Percentiles rank a stretch among this genome's conserved stretches.
Evolutionary conservation across 1,140 invertebrate genomes (phyloP).

Genomic region (Acromyrmex heyeri): DNA sequence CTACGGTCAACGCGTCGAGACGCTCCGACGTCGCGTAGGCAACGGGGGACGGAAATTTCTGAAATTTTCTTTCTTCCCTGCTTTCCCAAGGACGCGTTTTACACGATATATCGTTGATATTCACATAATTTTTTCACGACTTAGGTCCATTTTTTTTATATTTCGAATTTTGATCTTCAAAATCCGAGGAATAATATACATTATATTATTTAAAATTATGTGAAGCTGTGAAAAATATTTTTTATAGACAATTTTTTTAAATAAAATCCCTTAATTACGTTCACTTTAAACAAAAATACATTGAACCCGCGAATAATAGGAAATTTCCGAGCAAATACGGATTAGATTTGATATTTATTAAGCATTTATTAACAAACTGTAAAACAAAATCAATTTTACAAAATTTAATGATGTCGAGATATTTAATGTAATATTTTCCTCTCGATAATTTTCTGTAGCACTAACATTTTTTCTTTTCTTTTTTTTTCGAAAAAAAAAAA

Average conservation of each 20-base stretch:
- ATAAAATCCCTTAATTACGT: too few species aligned
- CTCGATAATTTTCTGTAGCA: background rate
- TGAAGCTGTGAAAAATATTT: too few species aligned
- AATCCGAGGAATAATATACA: too few species aligned
- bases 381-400: too few species aligned
- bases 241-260: too few species aligned
- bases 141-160: background rate
- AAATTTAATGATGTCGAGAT: background rate
- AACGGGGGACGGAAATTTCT: slow-evolving; percentile 19
- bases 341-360: too few species aligned
- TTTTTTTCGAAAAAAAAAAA: background rate
- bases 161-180: too few species aligned
- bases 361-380: too few species aligned
- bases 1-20: slow-evolving; percentile 39
- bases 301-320: too few species aligned
- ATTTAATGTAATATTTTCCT: background rate
- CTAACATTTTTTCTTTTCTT: background rate
- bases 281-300: too few species aligned
- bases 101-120: background rate
- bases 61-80: slow-evolving; percentile 3
- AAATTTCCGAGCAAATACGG: too few species aligned
- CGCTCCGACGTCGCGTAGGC: slow-evolving; percentile 17
- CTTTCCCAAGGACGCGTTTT: background rate
- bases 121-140: background rate
- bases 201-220: too few species aligned